Evolutionary conservation across 2,797 vertebrate genomes (phyloP).

Genomic region (Manis pentadactyla): DNA sequence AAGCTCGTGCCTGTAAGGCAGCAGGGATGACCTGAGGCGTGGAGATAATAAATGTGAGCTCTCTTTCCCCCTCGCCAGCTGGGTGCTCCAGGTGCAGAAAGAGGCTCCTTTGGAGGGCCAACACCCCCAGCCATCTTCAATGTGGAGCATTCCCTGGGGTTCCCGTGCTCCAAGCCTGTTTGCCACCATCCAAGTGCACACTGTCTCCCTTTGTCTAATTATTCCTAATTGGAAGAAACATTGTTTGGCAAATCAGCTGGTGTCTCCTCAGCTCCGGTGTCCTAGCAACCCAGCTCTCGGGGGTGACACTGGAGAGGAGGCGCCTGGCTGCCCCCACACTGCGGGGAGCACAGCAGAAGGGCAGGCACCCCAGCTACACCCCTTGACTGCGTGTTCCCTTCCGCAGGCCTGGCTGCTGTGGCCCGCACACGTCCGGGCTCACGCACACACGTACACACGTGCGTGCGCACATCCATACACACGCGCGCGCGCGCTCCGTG

Average conservation of each 20-base stretch:
- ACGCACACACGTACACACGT: accelerated
- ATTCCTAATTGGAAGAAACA: constrained; percentile 80
- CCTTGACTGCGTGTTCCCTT: background rate
- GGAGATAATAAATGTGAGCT: background rate
- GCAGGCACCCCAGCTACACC: background rate
- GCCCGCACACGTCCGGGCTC: accelerated
- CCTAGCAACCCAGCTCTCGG: constrained; percentile 79
- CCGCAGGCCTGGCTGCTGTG: too few relatives aligned
- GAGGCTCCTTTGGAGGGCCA: background rate
- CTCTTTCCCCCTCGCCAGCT: background rate
- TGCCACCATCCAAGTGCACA: constrained; percentile 29
- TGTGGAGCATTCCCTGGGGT: background rate
- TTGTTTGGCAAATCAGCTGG: constrained; percentile 78
- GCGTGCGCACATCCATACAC: accelerated
- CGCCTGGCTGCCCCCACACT: background rate
- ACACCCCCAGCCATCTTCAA: background rate
- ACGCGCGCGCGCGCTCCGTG: accelerated
- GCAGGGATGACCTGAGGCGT: background rate
- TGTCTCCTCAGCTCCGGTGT: constrained; percentile 75
- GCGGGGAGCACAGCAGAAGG: background rate
- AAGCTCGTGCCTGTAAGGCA: background rate
- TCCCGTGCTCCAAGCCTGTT: background rate
- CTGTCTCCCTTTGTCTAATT: constrained; percentile 79
- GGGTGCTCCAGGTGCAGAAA: background rate
- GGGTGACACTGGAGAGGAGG: background rate